A percentile compares a stretch with the other conserved stretches of the same genome.
These are phyloP conservation scores for Ashinkailepas kermadecensis DNA, from an alignment of 2,888 invertebrate species.

Conservation along the genomic window DNA sequence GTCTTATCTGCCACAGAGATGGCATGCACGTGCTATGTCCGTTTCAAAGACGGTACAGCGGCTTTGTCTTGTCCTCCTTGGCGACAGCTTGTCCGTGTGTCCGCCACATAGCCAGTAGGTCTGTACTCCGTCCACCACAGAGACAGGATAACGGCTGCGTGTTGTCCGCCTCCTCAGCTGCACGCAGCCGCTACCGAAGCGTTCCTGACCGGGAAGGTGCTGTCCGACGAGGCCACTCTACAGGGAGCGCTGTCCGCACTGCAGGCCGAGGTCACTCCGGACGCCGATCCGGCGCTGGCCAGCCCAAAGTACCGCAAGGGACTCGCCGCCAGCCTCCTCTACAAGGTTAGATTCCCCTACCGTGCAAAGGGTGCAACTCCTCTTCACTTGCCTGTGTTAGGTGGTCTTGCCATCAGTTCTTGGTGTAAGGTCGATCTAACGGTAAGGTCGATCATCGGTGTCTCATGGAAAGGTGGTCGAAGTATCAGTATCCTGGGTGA, in stretches of 20 bases:
- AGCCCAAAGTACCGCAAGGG: slow-evolving; percentile 59
- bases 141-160: no score
- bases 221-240: slow-evolving; percentile 33
- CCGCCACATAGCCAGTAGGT: no score
- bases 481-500: no score
- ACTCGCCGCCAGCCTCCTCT: slow-evolving; percentile 68
- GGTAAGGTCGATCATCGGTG: no score
- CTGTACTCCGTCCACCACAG: no score
- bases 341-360: slow-evolving; percentile 55
- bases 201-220: slow-evolving; percentile 31
- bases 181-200: slow-evolving; percentile 32
- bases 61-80: no score
- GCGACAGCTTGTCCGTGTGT: no score
- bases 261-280: slow-evolving; percentile 56
- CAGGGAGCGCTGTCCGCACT: slow-evolving; percentile 49
- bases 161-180: not conserved
- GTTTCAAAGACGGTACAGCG: no score
- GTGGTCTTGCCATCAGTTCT: no score
- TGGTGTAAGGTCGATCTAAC: not conserved
- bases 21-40: no score
- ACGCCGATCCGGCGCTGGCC: slow-evolving; percentile 57
- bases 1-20: no score
- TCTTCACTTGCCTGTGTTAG: not conserved
- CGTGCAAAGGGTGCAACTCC: not conserved
- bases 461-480: not conserved